phyloP scores from a whole-genome alignment of 2,113 vertebrate genomes.

The Pelvicachromis taeniatus region DNA sequence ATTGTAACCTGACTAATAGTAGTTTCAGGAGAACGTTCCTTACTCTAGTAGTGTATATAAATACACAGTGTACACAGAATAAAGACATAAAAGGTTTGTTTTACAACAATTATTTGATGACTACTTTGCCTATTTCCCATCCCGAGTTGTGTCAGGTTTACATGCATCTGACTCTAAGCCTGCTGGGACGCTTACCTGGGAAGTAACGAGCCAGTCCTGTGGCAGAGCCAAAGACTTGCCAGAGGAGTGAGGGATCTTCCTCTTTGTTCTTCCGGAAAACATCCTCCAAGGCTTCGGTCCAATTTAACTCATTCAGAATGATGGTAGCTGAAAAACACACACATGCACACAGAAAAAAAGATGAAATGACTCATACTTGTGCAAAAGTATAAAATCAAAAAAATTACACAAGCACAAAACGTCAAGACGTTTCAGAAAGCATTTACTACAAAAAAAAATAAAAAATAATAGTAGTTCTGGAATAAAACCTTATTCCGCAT shows the following conservation, averaged over 20 bases:
- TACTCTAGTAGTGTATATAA: background rate
- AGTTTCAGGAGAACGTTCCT: background rate
- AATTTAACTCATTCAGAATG: conserved; percentile 95
- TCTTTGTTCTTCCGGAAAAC: conserved; percentile 89
- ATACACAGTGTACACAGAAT: background rate
- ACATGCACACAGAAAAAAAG: background rate
- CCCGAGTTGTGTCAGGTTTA: background rate
- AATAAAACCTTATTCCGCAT: too few species aligned
- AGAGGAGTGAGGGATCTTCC: conserved; percentile 87
- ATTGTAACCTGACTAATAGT: background rate
- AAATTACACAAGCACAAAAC: conserved; percentile 16
- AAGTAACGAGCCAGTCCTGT: conserved; percentile 92
- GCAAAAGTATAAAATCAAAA: background rate
- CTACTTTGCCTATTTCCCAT: fast-evolving
- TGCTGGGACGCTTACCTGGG: conserved; percentile 79
- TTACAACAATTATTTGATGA: background rate
- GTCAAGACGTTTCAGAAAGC: conserved; percentile 4
- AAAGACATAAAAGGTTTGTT: too few species aligned
- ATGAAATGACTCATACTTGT: conserved; percentile 10
- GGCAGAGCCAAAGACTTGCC: conserved; percentile 97
- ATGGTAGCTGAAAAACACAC: conserved; percentile 78
- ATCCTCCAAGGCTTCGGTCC: conserved; percentile 89
- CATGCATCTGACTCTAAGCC: background rate
- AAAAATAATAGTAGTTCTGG: too few species aligned
- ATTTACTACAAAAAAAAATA: conserved; percentile 10